Percentiles rank a stretch among this genome's conserved stretches.
Conservation (phyloP, 2,888 invertebrate species). For the Andrena fulva region DNA sequence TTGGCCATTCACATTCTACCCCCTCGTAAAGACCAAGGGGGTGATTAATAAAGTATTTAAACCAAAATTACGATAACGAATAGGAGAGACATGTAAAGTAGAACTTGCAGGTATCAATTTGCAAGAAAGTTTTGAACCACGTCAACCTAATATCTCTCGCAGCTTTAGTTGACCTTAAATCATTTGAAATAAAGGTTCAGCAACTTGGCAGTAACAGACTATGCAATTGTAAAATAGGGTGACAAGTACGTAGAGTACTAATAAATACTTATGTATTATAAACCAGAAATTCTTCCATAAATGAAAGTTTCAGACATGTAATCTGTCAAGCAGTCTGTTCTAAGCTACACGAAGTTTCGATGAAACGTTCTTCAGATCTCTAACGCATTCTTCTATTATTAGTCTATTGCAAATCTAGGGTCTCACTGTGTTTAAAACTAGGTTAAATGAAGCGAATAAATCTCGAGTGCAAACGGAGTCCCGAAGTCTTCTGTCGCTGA, state of each 20-base stretch:
- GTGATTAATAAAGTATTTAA: background rate
- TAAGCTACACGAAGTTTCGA: background rate
- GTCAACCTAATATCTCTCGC: slow-evolving; percentile 12
- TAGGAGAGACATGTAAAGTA: background rate
- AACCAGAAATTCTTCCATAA: background rate
- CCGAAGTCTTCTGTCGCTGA: background rate
- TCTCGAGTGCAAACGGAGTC: background rate
- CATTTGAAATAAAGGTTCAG: background rate
- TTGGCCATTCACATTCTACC: background rate
- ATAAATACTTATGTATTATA: background rate
- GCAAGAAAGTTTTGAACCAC: slow-evolving; percentile 6
- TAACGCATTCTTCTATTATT: background rate
- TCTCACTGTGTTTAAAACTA: background rate
- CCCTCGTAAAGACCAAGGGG: background rate
- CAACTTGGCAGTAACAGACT: background rate
- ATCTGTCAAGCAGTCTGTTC: too few relatives aligned
- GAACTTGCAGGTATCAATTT: background rate
- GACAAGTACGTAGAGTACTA: background rate
- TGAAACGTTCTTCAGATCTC: background rate
- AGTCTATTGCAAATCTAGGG: background rate
- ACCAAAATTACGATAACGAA: background rate
- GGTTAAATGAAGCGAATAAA: background rate
- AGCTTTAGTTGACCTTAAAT: slow-evolving; percentile 9
- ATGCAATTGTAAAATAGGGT: background rate
- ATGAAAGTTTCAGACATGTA: background rate